phyloP scores from a whole-genome alignment of 2,113 vertebrate genomes.

The Anarrhichthys ocellatus region DNA sequence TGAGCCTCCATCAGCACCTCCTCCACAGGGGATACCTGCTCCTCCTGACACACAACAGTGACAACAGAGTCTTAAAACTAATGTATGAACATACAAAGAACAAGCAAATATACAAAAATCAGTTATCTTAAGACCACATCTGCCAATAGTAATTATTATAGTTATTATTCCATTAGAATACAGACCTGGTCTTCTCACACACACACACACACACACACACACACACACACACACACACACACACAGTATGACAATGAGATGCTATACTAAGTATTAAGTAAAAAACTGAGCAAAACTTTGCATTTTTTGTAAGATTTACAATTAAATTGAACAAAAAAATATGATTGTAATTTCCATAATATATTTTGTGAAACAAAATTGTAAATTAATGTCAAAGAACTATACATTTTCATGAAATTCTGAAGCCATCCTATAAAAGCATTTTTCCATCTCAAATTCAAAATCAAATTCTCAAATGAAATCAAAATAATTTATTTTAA shows the following conservation, averaged over 20 bases:
- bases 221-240: neutral
- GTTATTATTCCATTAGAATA: neutral
- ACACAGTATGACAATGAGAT: neutral
- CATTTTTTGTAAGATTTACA: neutral
- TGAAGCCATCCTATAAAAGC: neutral
- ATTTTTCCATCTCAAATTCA: neutral
- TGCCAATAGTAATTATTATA: neutral
- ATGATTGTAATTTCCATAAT: neutral
- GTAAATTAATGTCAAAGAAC: neutral
- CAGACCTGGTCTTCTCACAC: neutral
- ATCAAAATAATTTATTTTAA: neutral
- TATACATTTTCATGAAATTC: too few relatives aligned
- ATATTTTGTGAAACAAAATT: too few relatives aligned
- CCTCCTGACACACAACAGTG: constrained; percentile 32
- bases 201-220: too few relatives aligned
- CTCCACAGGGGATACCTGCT: constrained; percentile 52
- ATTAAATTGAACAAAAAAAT: neutral
- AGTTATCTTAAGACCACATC: neutral
- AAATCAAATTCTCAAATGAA: neutral
- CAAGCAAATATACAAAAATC: neutral
- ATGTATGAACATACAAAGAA: neutral
- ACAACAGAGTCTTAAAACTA: neutral
- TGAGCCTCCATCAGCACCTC: constrained; percentile 42
- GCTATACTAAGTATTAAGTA: neutral
- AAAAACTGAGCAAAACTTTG: neutral